Evolutionary conservation across 2,888 invertebrate species (phyloP), one percentile per base, ranked within the genome.

Genomic region (Ornithoptera priamus): DNA sequence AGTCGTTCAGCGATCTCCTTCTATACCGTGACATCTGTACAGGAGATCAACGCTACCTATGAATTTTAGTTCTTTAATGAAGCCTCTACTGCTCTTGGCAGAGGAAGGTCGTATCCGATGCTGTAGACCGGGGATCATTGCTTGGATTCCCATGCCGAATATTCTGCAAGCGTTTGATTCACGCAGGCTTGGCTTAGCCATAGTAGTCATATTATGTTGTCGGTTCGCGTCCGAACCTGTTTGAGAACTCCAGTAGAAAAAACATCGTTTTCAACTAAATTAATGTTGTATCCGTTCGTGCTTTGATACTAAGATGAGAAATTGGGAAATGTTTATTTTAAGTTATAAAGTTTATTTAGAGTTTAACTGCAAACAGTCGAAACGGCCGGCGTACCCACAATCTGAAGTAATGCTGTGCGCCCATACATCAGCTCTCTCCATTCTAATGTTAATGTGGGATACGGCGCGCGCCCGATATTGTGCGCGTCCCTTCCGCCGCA

Each of bases 361-460:
- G 5, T 57, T 57, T 18, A 22, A 22, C 8, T 57, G 17, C 15
- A 15, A 50, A 50, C 50, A 50, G 50, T 50, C 15, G 50, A 17
- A 18, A 17, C 15, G 50, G 58, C 53, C 20, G 57, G 60, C 59
- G 72, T 74, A 74, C 65, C 72, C 75, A 75, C 76, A 74, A 76
- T 75, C 77, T 75, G 74, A 72, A 75, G 79, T 78, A 78, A 78
- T 82, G 80, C 84, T 71, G 76, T 75, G 76, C 74, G 84, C 80
- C 87, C 89, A 90, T 92, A 90, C 89, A 91, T 92, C 92, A 92
- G 83, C 80, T 81, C 71, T 50, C 78, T 80, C 90, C 86, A 92
- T 92, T 92, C 89, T 91, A 89, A 92, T 92, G 92, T 86, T 90
- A 92, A 92, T 92, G 78, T 81, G 85, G 88, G 87, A 86, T 89